These are phyloP conservation scores for Typhlichthys eigenmanni DNA, from an alignment of 2,797 vertebrate species.

Conservation along the genomic window DNA sequence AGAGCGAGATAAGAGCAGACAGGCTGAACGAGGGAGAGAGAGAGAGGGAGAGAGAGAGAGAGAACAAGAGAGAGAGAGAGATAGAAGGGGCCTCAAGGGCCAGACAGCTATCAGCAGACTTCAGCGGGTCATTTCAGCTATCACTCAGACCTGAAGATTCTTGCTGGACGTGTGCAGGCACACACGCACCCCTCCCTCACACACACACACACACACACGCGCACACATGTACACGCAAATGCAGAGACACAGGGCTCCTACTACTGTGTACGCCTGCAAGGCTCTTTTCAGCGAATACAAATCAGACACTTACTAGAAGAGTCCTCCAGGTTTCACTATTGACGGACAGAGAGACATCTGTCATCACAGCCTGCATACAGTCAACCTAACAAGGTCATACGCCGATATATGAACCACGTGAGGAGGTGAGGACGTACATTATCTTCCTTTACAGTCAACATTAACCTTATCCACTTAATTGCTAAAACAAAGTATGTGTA, in stretches of 20 bases:
- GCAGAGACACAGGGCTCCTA: conserved; percentile 2
- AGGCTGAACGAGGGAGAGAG: not conserved
- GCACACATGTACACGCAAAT: conserved; percentile 18
- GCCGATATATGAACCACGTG: not conserved
- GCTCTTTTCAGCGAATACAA: conserved; percentile 18
- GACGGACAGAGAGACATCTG: conserved; percentile 8
- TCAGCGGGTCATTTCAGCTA: conserved; percentile 63
- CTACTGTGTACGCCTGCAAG: not conserved
- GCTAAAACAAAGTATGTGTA: not conserved
- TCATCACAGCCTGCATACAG: conserved; percentile 12
- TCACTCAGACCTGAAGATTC: conserved; percentile 56
- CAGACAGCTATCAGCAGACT: conserved; percentile 63
- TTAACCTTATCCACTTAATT: not conserved
- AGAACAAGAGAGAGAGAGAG: conserved; percentile 21
- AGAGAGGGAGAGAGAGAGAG: conserved; percentile 30
- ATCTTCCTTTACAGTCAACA: not conserved
- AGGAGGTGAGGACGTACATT: not conserved
- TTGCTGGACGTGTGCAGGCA: conserved; percentile 6
- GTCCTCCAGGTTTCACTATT: conserved; percentile 7
- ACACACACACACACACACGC: not conserved
- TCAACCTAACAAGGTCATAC: conserved; percentile 1
- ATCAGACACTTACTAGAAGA: conserved; percentile 16
- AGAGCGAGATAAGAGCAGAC: conserved; percentile 11
- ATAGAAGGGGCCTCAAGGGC: conserved; percentile 58
- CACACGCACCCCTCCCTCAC: not conserved